These are phyloP conservation scores for Pseudomyrmex gracilis DNA, from an alignment of 1,140 invertebrate genomes.

Conservation along the genomic window DNA sequence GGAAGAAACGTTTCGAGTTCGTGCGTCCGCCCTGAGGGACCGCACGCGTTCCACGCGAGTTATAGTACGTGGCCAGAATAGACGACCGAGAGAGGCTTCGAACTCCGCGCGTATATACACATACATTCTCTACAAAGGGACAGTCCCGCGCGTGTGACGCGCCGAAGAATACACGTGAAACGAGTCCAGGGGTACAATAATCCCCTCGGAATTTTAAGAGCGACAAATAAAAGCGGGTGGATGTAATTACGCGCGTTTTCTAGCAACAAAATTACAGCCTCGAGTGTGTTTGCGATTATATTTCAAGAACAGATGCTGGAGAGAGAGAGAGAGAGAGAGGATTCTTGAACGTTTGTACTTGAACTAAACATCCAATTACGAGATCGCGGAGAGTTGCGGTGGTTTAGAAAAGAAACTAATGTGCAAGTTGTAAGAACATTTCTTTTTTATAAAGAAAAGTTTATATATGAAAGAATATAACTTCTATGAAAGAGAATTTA, in stretches of 20 bases:
- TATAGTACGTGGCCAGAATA: slow-evolving; percentile 68
- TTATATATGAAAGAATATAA: neutral
- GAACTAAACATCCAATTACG: too few relatives aligned
- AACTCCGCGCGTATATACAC: neutral
- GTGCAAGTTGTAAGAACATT: neutral
- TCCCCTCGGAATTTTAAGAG: slow-evolving; percentile 23
- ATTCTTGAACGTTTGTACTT: neutral
- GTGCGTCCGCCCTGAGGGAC: slow-evolving; percentile 66
- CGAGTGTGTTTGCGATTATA: neutral
- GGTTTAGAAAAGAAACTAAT: slow-evolving; percentile 11
- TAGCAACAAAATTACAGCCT: neutral
- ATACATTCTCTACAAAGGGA: slow-evolving; percentile 57
- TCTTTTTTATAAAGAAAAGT: neutral
- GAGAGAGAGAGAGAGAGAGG: neutral
- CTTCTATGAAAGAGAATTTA: neutral
- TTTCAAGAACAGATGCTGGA: too few relatives aligned
- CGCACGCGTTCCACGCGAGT: slow-evolving; percentile 63
- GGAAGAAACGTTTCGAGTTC: slow-evolving; percentile 72
- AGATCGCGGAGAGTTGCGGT: neutral
- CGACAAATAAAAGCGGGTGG: slow-evolving; percentile 4
- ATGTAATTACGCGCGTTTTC: slow-evolving; percentile 29
- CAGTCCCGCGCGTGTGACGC: slow-evolving; percentile 36
- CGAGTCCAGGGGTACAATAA: slow-evolving; percentile 23
- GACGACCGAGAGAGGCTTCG: slow-evolving; percentile 32
- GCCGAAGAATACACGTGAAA: slow-evolving; percentile 58